Conservation (phyloP, 1,140 invertebrate species). For the Aporrectodea caliginosa region DNA sequence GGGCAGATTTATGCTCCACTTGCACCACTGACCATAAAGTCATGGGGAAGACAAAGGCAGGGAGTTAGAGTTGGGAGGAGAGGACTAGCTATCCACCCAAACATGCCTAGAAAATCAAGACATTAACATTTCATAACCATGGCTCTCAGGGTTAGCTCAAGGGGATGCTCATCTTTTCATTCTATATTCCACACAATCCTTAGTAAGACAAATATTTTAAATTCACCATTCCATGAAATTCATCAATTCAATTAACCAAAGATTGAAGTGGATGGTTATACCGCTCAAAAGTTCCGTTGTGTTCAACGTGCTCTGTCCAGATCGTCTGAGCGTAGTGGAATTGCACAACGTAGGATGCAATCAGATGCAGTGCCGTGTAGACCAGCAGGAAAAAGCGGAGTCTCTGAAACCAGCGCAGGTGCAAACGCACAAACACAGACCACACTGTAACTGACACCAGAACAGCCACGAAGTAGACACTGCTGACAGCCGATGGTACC, state of each 20-base stretch:
- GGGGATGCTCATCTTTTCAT: too few relatives aligned
- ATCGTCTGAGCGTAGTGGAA: slow-evolving; percentile 60
- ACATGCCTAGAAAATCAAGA: too few relatives aligned
- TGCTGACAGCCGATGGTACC: slow-evolving; percentile 15
- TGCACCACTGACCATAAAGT: too few relatives aligned
- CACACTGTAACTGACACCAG: slow-evolving; percentile 18
- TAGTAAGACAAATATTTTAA: neutral
- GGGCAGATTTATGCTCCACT: too few relatives aligned
- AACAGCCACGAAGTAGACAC: slow-evolving; percentile 25
- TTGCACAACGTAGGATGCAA: slow-evolving; percentile 78
- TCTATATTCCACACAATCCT: neutral
- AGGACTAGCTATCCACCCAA: too few relatives aligned
- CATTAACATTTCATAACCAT: too few relatives aligned
- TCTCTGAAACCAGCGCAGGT: slow-evolving; percentile 23
- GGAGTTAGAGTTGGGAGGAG: too few relatives aligned
- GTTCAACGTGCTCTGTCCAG: slow-evolving; percentile 17
- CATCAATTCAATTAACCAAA: slow-evolving; percentile 34
- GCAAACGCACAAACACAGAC: slow-evolving; percentile 12
- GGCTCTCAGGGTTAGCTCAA: too few relatives aligned
- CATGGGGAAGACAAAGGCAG: too few relatives aligned
- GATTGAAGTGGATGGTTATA: slow-evolving; percentile 22
- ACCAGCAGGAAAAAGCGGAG: slow-evolving; percentile 61
- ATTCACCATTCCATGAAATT: neutral
- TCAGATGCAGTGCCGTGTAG: slow-evolving; percentile 71
- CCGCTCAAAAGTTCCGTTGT: slow-evolving; percentile 23